phyloP scores from a whole-genome alignment of 2,888 invertebrate species.

The Bibio marci region DNA sequence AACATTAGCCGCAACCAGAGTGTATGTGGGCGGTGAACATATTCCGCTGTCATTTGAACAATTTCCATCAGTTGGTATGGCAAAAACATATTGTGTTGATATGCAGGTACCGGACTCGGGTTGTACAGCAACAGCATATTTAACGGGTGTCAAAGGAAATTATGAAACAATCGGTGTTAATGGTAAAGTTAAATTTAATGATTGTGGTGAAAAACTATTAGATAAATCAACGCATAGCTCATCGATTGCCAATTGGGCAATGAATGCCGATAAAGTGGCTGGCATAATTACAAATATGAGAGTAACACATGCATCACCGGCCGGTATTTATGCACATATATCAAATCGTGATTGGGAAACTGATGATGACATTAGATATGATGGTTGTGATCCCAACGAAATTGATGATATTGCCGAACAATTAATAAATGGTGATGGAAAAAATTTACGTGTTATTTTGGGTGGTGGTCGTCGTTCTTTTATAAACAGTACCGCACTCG shows the following conservation, averaged over 20 bases:
- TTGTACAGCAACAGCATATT: slow-evolving; percentile 63
- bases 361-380: slow-evolving; percentile 35
- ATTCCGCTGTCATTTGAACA: slow-evolving; percentile 51
- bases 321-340: slow-evolving; percentile 42
- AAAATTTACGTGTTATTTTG: slow-evolving; percentile 52
- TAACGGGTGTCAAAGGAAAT: slow-evolving; percentile 63
- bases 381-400: slow-evolving; percentile 26
- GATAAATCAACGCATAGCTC: slow-evolving; percentile 36
- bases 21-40: slow-evolving; percentile 61
- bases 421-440: slow-evolving; percentile 36
- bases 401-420: slow-evolving; percentile 60
- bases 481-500: slow-evolving; percentile 33
- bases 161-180: slow-evolving; percentile 49
- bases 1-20: slow-evolving; percentile 60
- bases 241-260: slow-evolving; percentile 54
- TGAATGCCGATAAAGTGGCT: slow-evolving; percentile 39
- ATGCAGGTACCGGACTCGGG: slow-evolving; percentile 70
- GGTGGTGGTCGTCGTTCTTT: slow-evolving; percentile 59
- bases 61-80: slow-evolving; percentile 55
- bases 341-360: slow-evolving; percentile 50
- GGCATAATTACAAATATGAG: slow-evolving; percentile 59
- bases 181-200: slow-evolving; percentile 37
- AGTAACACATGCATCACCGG: slow-evolving; percentile 65
- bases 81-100: slow-evolving; percentile 64
- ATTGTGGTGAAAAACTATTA: slow-evolving; percentile 38